Evolutionary conservation across 2,113 vertebrate genomes (phyloP).

Genomic region (Rhombomys opimus): DNA sequence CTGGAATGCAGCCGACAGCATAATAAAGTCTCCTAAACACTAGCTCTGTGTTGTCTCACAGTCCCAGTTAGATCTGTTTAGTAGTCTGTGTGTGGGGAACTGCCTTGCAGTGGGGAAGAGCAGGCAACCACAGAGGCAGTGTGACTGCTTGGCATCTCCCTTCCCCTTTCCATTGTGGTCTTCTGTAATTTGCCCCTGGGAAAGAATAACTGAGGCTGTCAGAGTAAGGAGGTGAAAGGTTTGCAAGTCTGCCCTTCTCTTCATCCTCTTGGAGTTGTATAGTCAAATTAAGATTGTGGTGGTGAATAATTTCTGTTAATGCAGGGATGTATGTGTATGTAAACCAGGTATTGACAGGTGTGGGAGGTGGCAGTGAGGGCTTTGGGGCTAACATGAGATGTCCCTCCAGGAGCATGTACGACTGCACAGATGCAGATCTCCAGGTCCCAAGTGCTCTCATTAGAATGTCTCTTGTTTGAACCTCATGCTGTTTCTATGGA

Average conservation of each 20-base stretch:
- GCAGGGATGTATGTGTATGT: constrained; percentile 12
- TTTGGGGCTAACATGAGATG: neutral
- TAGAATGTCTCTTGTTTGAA: neutral
- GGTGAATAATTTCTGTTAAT: neutral
- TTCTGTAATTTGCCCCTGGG: neutral
- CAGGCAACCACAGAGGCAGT: constrained; percentile 7
- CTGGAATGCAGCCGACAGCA: constrained; percentile 49
- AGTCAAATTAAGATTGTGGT: neutral
- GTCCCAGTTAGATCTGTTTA: constrained; percentile 15
- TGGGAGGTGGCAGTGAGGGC: neutral
- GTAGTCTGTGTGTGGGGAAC: neutral
- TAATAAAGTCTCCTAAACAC: constrained; percentile 1
- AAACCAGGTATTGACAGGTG: neutral
- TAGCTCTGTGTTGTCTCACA: constrained; percentile 29
- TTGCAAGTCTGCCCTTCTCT: neutral
- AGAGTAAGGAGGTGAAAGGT: neutral
- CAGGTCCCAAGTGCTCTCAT: neutral
- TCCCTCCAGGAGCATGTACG: neutral
- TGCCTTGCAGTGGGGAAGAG: constrained; percentile 6
- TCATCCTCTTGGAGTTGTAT: neutral
- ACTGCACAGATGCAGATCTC: neutral
- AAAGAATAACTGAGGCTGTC: neutral
- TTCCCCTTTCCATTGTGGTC: constrained; percentile 22
- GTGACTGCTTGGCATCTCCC: neutral
- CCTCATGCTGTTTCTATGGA: neutral